These are phyloP conservation scores for Himalopsyche tibetana DNA, from an alignment of 2,888 invertebrate genomes.

Conservation along the genomic window DNA sequence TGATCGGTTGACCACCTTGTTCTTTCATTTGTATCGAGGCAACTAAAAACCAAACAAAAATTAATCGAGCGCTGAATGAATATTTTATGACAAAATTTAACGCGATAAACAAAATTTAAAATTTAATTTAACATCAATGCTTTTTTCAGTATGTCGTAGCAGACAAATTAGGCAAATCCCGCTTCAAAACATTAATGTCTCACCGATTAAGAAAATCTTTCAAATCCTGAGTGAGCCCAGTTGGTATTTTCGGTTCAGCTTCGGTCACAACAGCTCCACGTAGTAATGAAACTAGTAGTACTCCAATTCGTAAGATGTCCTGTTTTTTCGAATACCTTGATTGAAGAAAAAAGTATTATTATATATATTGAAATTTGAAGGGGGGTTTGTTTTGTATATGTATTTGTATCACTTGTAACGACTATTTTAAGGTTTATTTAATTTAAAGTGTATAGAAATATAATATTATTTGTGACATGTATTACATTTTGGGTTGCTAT, in stretches of 20 bases:
- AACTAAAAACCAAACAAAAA: constrained; percentile 72
- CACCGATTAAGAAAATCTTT: constrained; percentile 86
- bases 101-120: too few species aligned
- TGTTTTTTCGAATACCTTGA: constrained; percentile 79
- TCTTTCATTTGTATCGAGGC: constrained; percentile 83
- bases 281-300: constrained; percentile 81
- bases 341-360: too few species aligned
- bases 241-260: constrained; percentile 78
- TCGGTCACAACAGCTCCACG: constrained; percentile 76
- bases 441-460: too few species aligned
- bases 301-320: constrained; percentile 85
- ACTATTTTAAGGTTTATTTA: too few species aligned
- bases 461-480: too few species aligned
- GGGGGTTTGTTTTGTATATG: too few species aligned
- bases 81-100: background rate
- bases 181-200: constrained; percentile 62
- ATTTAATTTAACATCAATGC: background rate
- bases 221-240: constrained; percentile 78
- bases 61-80: constrained; percentile 32
- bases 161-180: too few species aligned
- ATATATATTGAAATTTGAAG: background rate
- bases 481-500: background rate
- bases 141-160: background rate
- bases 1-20: constrained; percentile 86
- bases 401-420: too few species aligned